phyloP scores from a whole-genome alignment of 2,797 vertebrate species.

The Lepilemur septentrionalis region DNA sequence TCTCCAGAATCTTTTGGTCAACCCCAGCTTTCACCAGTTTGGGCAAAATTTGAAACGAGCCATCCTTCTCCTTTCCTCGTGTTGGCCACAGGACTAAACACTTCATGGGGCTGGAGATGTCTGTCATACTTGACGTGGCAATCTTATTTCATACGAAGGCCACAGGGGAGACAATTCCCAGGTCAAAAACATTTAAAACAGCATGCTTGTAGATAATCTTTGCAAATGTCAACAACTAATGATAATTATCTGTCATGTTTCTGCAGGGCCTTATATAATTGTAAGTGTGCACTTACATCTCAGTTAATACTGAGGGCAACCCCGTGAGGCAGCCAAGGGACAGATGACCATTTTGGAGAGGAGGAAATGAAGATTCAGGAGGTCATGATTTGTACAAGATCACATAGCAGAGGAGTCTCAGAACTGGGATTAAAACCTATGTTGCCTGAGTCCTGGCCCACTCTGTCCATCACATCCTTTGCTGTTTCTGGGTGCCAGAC shows the following conservation, averaged over 20 bases:
- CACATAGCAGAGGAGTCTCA: not conserved
- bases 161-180: not conserved
- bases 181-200: not conserved
- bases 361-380: not conserved
- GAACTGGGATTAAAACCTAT: not conserved
- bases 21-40: not conserved
- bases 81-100: not conserved
- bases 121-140: not conserved
- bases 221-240: not conserved
- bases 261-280: not conserved
- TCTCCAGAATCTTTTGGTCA: not conserved
- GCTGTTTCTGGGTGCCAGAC: not conserved
- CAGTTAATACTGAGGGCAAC: fast-evolving
- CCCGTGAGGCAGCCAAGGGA: not conserved
- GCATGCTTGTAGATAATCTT: not conserved
- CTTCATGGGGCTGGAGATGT: not conserved
- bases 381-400: not conserved
- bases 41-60: not conserved
- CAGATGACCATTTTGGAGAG: fast-evolving
- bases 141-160: not conserved
- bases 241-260: not conserved
- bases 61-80: fast-evolving
- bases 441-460: fast-evolving
- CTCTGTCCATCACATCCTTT: not conserved
- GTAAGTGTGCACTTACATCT: not conserved